These are phyloP conservation scores for Scomberomorus guttatus DNA, from an alignment of 2,797 vertebrate species.

Conservation along the genomic window DNA sequence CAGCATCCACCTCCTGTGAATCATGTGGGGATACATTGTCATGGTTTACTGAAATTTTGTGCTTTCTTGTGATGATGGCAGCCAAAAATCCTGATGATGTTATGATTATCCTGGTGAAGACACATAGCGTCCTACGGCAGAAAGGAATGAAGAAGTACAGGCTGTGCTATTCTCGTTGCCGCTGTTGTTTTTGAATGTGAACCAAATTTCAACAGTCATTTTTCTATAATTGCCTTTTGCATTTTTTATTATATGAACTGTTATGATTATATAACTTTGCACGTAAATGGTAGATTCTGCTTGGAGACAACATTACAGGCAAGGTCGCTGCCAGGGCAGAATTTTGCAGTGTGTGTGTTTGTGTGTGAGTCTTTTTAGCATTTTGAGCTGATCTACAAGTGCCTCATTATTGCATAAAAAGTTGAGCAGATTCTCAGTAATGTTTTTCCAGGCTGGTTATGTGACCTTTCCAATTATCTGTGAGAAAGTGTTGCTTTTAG, in stretches of 20 bases:
- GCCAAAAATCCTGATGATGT: slow-evolving; percentile 22
- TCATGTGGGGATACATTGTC: neutral
- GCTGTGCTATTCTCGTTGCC: slow-evolving; percentile 11
- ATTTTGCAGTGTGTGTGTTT: neutral
- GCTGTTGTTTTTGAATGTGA: slow-evolving; percentile 14
- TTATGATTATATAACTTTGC: slow-evolving; percentile 26
- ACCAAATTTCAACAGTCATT: neutral
- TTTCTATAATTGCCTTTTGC: neutral
- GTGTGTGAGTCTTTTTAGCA: neutral
- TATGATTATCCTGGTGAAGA: slow-evolving; percentile 27
- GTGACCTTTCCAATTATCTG: slow-evolving; percentile 38
- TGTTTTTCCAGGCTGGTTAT: slow-evolving; percentile 30
- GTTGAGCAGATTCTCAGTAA: slow-evolving; percentile 5
- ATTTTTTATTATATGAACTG: slow-evolving; percentile 13
- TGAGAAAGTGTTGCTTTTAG: slow-evolving; percentile 34
- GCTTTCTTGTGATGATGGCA: neutral
- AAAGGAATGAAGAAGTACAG: slow-evolving; percentile 17
- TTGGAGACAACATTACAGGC: neutral
- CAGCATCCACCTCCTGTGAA: neutral
- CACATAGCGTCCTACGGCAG: slow-evolving; percentile 12
- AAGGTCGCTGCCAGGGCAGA: slow-evolving; percentile 9
- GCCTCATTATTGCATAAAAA: slow-evolving; percentile 42
- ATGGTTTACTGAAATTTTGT: neutral
- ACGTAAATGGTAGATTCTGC: neutral
- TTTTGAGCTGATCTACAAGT: slow-evolving; percentile 13